Conservation (phyloP, 92 coral and sea anemone genomes). For the Actinernus sp. region DNA sequence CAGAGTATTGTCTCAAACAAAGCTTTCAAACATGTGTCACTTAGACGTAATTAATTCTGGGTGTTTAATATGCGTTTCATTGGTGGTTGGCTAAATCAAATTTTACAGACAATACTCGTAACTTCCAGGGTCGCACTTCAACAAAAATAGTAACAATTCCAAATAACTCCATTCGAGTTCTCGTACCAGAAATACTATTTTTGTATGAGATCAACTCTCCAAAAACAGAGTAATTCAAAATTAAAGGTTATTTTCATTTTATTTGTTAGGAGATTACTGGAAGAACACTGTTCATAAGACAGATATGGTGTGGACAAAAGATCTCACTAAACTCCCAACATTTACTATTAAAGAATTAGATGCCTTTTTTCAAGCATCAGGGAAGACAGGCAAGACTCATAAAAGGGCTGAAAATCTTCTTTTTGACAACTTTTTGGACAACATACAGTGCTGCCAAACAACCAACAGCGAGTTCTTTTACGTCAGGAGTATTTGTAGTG, state of each 20-base stretch:
- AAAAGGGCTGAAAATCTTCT: slow-evolving; percentile 60
- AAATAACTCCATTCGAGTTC: too few species aligned
- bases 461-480: slow-evolving; percentile 13
- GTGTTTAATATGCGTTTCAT: too few species aligned
- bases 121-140: too few species aligned
- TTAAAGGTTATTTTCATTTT: neutral
- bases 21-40: too few species aligned
- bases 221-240: too few species aligned
- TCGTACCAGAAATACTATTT: too few species aligned
- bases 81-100: too few species aligned
- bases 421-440: slow-evolving; percentile 56
- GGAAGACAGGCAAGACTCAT: slow-evolving; percentile 56
- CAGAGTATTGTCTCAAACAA: too few species aligned
- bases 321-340: slow-evolving; percentile 14
- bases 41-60: too few species aligned
- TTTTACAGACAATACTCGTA: too few species aligned
- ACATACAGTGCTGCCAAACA: slow-evolving; percentile 26
- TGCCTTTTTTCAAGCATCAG: slow-evolving; percentile 40
- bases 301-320: slow-evolving; percentile 15
- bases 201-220: too few species aligned
- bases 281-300: slow-evolving; percentile 5
- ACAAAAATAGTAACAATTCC: too few species aligned
- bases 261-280: neutral
- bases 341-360: slow-evolving; percentile 53
- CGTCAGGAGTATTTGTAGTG: slow-evolving; percentile 50